Base-by-base conservation (phyloP, 2,888 invertebrate species). In the Dryobota labecula region DNA sequence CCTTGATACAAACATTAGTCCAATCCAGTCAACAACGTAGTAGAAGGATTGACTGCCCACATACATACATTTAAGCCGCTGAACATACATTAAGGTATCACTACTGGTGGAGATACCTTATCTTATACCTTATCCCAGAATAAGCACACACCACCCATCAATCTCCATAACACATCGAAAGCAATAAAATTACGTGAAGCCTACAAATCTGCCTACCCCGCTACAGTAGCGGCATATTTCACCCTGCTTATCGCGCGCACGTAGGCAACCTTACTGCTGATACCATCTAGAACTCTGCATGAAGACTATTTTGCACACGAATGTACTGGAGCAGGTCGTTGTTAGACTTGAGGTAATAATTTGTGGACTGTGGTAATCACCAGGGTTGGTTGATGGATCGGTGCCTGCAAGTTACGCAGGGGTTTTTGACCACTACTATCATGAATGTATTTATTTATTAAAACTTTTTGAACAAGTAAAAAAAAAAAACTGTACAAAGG, bases 211-310 rank as follows among this genome's bases (percentile, higher is more conserved):
- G 80, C 76, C 62, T 62, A 71, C 76, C 66, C 51, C 27, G 61
- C 53, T 73, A 56, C 78, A 65, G 76, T 69, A 80, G 78, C 73
- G 64, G 69, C 78, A 88, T 89, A 90, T 88, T 89, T 89, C 86
- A 90, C 84, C 51, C 41, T 27, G 70, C 84, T 89, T 90, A 90
- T 89, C 90, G 84, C 82, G 70, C 84, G 67, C 90, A 89, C 88
- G 89, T 89, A 90, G 84, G 88, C 87, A 88, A 85, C 89, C 90
- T 89, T 84, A 80, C 69, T n/a, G 24, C 63, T 66, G 90, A 90
- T 90, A 90, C 13, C 71, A 90, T 90, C 90, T 89, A 84, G 85
- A 69, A 73, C 60, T 70, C 43, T 51, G 64, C 68, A 68, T 80
- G 58, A 69, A 82, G 68, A 65, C 65, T 73, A 81, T 72, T 80